Base-by-base conservation (phyloP, 2,797 vertebrate species). In the Centropyge bicolor region DNA sequence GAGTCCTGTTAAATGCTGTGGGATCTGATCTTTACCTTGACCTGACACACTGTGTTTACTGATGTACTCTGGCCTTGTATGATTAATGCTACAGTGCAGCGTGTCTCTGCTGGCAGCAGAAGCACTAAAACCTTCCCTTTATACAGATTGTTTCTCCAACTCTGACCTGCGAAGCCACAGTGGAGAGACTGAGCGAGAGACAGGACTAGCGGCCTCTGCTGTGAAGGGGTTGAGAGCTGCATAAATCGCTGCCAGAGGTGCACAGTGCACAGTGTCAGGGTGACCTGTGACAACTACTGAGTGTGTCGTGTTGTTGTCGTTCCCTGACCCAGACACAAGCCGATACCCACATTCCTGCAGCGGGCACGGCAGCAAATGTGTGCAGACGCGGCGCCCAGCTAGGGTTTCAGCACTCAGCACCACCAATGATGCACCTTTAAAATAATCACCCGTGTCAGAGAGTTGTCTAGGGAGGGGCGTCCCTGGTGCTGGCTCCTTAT, bases 1-100 rank as follows among this genome's bases (percentile, higher is more conserved):
- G 91, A 94, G 89, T 92, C 86, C 87, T 90, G 93, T 89, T 93
- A 94, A 94, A 94, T 88, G 92, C 92, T 86, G 75, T 86, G 91
- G 94, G 91, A 92, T 88, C 86, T 92, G 91, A 92, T 93, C 93
- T 92, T 89, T 94, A 93, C 93, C 92, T 94, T 92, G 93, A 94
- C 93, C 93, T 88, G 92, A 90, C 92, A 93, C 45, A 78, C 82
- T 85, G 91, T 93, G 93, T 93, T 94, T 94, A 94, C 94, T 93
- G 93, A 94, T 93, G 90, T 91, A 84, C 88, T 86, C 86, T 81
- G 74, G 90, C 85, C 90, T 82, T 78, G 82, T 91, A 92, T 93
- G 93, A 94, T 94, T 93, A 94, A 94, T 92, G 89, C 87, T 85
- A 64, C 68, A 45, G 82, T 65, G 76, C 76, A 24, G 65, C 1